A percentile compares a stretch with the other conserved stretches of the same genome.
Conservation (phyloP, 2,113 vertebrate genomes). For the Erythrocercus mccallii region DNA sequence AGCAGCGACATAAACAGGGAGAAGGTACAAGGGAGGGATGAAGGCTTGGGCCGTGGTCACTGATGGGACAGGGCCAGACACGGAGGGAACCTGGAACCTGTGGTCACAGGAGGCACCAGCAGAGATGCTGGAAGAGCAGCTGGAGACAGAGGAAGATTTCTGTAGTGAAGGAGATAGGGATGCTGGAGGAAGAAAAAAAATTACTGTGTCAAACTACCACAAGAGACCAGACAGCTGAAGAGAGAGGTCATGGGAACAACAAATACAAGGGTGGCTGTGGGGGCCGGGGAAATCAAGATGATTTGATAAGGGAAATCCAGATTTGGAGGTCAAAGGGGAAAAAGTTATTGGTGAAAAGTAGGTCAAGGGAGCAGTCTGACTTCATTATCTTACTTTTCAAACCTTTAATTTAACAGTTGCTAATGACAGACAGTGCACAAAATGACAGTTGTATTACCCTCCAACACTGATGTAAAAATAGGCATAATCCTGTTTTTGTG, state of each 20-base stretch:
- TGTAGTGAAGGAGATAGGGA: neutral
- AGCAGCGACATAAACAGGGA: neutral
- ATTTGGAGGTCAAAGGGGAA: slow-evolving; percentile 33
- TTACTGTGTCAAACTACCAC: neutral
- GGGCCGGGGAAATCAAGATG: neutral
- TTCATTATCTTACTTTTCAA: slow-evolving; percentile 45
- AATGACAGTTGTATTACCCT: slow-evolving; percentile 69
- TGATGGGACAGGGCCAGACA: neutral
- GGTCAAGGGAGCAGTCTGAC: slow-evolving; percentile 26
- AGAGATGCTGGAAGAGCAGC: neutral
- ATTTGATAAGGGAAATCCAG: slow-evolving; percentile 29
- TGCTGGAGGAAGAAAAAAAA: neutral
- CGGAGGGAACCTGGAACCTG: neutral
- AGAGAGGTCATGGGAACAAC: neutral
- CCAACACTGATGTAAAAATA: slow-evolving; percentile 71
- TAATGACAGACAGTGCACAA: slow-evolving; percentile 58
- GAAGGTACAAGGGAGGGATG: neutral
- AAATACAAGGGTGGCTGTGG: neutral
- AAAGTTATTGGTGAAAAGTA: slow-evolving; percentile 18
- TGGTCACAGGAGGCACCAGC: neutral
- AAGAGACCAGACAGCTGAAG: neutral
- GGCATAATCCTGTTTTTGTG: slow-evolving; percentile 60
- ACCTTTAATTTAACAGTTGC: slow-evolving; percentile 48
- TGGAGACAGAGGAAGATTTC: neutral
- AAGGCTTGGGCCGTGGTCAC: neutral